Evolutionary conservation across 2,113 vertebrate species (phyloP).

Genomic region (Passer domesticus): DNA sequence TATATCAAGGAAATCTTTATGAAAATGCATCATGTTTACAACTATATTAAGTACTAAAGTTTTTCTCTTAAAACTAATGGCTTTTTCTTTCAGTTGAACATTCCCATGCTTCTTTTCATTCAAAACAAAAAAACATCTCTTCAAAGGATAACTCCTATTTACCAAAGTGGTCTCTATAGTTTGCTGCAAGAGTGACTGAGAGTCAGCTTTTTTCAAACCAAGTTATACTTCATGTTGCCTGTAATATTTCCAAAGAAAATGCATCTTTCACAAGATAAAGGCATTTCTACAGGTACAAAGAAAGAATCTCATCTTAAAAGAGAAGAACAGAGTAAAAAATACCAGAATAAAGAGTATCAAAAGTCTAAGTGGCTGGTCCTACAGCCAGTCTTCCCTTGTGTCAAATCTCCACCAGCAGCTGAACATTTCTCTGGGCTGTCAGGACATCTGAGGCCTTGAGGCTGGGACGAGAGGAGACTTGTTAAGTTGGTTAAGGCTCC

Average conservation of each 20-base stretch:
- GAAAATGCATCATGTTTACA: background rate
- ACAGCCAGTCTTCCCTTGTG: background rate
- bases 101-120: background rate
- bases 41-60: background rate
- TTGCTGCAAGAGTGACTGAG: fast-evolving
- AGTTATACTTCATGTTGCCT: background rate
- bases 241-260: background rate
- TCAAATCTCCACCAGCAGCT: constrained; percentile 39
- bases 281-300: background rate
- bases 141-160: background rate
- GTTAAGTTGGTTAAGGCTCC: constrained; percentile 60
- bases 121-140: background rate
- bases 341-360: background rate
- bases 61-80: background rate
- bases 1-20: background rate
- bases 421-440: constrained; percentile 20
- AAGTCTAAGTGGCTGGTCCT: background rate
- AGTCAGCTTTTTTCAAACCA: background rate
- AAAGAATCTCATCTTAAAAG: background rate
- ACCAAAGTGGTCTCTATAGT: background rate
- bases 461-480: constrained; percentile 5
- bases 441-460: constrained; percentile 34
- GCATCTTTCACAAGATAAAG: background rate
- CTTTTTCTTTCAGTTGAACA: background rate
- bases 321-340: background rate